Base-by-base conservation (phyloP, 1,140 invertebrate genomes). In the Tetragonula clypearis region DNA sequence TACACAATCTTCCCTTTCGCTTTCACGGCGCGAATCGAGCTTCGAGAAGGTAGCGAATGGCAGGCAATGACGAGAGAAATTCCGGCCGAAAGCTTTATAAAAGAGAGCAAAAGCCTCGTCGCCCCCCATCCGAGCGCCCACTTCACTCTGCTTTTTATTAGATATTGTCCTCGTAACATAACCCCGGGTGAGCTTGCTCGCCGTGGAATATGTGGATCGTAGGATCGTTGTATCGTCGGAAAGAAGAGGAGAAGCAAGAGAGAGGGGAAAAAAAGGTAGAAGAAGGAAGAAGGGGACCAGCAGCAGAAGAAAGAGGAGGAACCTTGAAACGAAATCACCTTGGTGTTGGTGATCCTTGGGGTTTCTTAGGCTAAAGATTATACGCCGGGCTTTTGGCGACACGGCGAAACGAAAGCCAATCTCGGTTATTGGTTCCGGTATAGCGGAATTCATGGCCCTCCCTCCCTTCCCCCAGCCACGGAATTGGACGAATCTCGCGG, bases 101-200 rank as follows among this genome's bases (percentile, higher is more conserved):
- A 87, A 78, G 75, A 76, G 75, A 88, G 60, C 66, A 68, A 30
- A 30, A 58, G 90, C 35, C 74, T 82, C 55, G 60, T 55, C 87
- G 77, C 71, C 77, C 88, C 30, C 30, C 30, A 30, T 87, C 49
- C 49, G n/a, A 82, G 82, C 84, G 41, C 41, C 41, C 88, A 91
- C 88, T 85, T 91, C 80, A 55, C 84, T 86, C 78, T 75, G 82
- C 78, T 86, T 92, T 92, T 92, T 92, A 93, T 92, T 92, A 91
- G 89, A 91, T 92, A 92, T 92, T 92, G 87, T 92, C 83, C 87
- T 85, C 87, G 84, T 92, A 92, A 90, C 90, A 90, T 87, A 88
- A 89, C 86, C 84, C 79, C 35, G 73, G 73, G 84, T 76, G 80
- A 62, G 77, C 84, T 84, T 17, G 26, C 68, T 72, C 79, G 81